Conservation (phyloP, 2,888 invertebrate species). For the Thymelicus sylvestris region DNA sequence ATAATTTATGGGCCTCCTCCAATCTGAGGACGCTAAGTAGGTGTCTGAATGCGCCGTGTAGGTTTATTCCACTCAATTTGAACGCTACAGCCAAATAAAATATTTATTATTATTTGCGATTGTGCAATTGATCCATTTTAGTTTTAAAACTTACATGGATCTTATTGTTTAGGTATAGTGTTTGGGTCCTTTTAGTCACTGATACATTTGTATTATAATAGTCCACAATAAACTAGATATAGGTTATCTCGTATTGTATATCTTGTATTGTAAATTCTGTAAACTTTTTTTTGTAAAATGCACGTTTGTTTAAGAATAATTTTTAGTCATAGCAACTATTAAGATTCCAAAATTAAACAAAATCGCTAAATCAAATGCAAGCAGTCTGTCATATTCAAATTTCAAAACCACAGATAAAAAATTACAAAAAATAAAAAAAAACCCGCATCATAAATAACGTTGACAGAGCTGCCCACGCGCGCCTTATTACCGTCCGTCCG, state of each 20-base stretch:
- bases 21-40: conserved; percentile 36
- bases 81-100: conserved; percentile 7
- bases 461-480: conserved; percentile 82
- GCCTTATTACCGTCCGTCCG: conserved; percentile 81
- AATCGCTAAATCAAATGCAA: not conserved
- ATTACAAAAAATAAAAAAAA: conserved; percentile 54
- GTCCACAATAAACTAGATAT: too few relatives aligned
- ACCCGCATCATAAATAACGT: conserved; percentile 78
- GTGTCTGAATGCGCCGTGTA: conserved; percentile 35
- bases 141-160: too few relatives aligned
- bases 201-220: too few relatives aligned
- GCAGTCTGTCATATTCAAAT: not conserved
- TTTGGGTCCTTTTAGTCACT: too few relatives aligned
- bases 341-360: not conserved
- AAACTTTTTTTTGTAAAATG: too few relatives aligned
- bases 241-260: too few relatives aligned
- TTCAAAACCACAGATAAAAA: conserved; percentile 51
- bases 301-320: too few relatives aligned
- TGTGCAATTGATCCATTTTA: too few relatives aligned
- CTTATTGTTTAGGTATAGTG: too few relatives aligned
- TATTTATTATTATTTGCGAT: conserved; percentile 14
- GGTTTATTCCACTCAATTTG: conserved; percentile 25
- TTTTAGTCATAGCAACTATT: too few relatives aligned
- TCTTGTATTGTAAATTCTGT: too few relatives aligned
- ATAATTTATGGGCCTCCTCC: conserved; percentile 43